Evolutionary conservation across 2,113 vertebrate species (phyloP).

Genomic region (Elaphurus davidianus): DNA sequence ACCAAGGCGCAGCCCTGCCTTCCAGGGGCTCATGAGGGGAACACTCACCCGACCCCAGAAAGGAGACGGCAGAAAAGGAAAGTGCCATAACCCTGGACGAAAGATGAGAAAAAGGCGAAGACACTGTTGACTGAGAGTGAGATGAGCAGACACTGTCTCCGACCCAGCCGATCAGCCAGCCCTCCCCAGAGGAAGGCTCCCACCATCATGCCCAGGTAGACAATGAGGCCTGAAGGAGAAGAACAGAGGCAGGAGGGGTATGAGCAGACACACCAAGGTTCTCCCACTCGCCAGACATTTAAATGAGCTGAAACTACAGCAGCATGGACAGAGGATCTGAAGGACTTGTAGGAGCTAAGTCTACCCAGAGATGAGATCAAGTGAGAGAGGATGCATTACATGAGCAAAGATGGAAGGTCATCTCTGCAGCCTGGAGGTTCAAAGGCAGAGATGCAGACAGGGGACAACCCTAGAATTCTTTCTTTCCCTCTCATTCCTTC

Average conservation of each 20-base stretch:
- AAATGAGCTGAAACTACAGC: background rate
- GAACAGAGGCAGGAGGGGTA: background rate
- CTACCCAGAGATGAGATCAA: background rate
- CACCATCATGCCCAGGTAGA: conserved; percentile 98
- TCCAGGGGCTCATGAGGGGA: background rate
- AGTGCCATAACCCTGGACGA: conserved; percentile 97
- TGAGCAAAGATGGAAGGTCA: background rate
- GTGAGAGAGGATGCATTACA: background rate
- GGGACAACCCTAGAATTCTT: background rate
- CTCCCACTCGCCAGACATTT: background rate
- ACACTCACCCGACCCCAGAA: conserved; percentile 94
- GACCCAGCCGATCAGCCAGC: conserved; percentile 94
- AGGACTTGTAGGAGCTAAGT: background rate
- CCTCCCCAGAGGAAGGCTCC: conserved; percentile 98
- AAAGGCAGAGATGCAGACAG: background rate
- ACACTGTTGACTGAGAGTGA: conserved; percentile 98
- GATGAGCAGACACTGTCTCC: conserved; percentile 96
- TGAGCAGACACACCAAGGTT: background rate
- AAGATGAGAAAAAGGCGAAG: conserved; percentile 98
- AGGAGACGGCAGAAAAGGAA: conserved; percentile 97
- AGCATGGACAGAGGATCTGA: background rate
- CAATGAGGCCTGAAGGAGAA: conserved; percentile 88
- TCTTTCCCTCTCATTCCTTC: background rate
- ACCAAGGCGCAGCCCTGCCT: background rate
- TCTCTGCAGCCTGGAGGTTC: background rate